A percentile compares a stretch with the other conserved stretches of the same genome.
These are phyloP conservation scores for Drosophila trichaetosa DNA, from an alignment of 2,888 invertebrate species.

Conservation along the genomic window DNA sequence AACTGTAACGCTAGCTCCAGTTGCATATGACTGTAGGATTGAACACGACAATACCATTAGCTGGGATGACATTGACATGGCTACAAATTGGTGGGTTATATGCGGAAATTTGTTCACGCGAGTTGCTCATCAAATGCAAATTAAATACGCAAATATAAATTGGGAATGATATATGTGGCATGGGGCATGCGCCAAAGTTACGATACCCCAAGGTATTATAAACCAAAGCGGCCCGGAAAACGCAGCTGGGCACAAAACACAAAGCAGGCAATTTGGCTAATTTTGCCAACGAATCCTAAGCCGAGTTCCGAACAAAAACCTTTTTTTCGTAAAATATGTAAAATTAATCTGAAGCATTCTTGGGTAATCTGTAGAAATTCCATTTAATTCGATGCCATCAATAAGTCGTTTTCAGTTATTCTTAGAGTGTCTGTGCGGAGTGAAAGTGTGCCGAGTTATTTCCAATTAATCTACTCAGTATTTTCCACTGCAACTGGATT, in stretches of 20 bases:
- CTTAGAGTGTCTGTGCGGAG: not conserved
- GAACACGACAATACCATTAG: slow-evolving; percentile 26
- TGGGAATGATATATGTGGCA: slow-evolving; percentile 18
- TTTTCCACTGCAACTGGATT: slow-evolving; percentile 5
- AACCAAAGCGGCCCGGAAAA: slow-evolving; percentile 47
- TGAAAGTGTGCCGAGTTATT: slow-evolving; percentile 5
- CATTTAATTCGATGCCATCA: not conserved
- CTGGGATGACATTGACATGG: slow-evolving; percentile 5
- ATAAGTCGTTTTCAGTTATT: slow-evolving; percentile 3
- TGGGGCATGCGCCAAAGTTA: slow-evolving; percentile 45
- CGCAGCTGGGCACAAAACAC: not conserved
- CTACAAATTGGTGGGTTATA: not conserved
- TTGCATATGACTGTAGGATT: not conserved
- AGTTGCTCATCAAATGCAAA: slow-evolving; percentile 48
- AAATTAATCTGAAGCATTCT: not conserved
- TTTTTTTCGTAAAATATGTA: not conserved
- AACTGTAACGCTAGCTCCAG: slow-evolving; percentile 3
- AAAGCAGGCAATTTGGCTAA: slow-evolving; percentile 36
- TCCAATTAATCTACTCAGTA: not conserved
- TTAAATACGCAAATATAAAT: slow-evolving; percentile 32
- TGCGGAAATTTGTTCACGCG: slow-evolving; percentile 15
- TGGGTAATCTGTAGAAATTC: not conserved
- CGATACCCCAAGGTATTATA: slow-evolving; percentile 74
- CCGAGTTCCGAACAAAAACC: not conserved
- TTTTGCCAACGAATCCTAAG: slow-evolving; percentile 16